These are phyloP conservation scores for Plebejus melissa DNA, from an alignment of 2,888 invertebrate genomes.

Conservation along the genomic window DNA sequence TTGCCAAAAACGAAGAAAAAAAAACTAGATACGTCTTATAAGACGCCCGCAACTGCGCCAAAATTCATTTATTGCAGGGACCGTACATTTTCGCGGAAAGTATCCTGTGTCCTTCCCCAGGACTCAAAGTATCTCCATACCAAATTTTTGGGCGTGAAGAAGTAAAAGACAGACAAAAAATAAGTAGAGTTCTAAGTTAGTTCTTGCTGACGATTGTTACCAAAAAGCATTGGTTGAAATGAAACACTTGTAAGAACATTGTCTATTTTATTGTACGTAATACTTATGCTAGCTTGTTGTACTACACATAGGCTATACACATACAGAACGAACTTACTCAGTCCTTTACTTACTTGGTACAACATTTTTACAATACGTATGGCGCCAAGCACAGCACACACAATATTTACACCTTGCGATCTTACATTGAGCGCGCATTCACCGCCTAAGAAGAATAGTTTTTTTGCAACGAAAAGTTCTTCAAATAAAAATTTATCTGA, in stretches of 20 bases:
- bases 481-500: background rate
- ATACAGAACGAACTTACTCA: conserved; percentile 52
- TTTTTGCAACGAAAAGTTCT: background rate
- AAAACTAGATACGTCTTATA: too few relatives aligned
- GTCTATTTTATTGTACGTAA: conserved; percentile 75
- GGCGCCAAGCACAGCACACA: conserved; percentile 29
- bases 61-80: too few relatives aligned
- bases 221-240: conserved; percentile 41
- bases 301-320: conserved; percentile 55
- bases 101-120: too few relatives aligned
- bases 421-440: conserved; percentile 17
- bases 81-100: too few relatives aligned
- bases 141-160: too few relatives aligned
- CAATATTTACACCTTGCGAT: conserved; percentile 9
- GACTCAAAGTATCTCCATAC: too few relatives aligned
- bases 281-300: conserved; percentile 59
- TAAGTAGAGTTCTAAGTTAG: too few relatives aligned
- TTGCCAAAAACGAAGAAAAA: too few relatives aligned
- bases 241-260: conserved; percentile 64
- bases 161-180: too few relatives aligned
- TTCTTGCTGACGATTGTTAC: background rate
- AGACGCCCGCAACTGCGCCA: too few relatives aligned
- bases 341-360: conserved; percentile 49
- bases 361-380: conserved; percentile 27
- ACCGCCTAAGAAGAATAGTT: background rate